Evolutionary conservation across 2,797 vertebrate species (phyloP).

Genomic region (Sebastolobus altivelis): DNA sequence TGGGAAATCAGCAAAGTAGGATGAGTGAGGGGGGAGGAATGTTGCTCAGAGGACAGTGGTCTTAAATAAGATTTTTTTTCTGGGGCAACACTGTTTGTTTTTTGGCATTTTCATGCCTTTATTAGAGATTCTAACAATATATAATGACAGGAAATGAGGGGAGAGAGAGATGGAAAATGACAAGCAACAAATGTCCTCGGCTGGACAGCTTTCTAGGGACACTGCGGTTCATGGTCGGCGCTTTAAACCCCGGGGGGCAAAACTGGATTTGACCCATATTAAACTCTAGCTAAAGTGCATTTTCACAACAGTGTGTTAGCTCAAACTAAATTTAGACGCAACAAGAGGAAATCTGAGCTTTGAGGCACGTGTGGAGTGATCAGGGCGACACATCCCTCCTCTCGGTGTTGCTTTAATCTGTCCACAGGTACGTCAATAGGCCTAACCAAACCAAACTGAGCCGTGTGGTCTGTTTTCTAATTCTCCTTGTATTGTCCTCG

Average conservation of each 20-base stretch:
- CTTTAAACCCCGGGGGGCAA: neutral
- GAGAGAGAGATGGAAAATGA: neutral
- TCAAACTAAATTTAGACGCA: constrained; percentile 6
- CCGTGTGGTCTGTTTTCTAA: neutral
- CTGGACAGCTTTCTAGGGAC: neutral
- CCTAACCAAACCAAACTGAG: neutral
- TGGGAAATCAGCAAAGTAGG: neutral
- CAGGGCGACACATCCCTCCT: neutral
- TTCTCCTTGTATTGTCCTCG: neutral
- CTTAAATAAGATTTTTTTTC: neutral
- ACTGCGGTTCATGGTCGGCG: neutral
- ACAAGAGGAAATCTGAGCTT: neutral
- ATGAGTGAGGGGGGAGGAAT: neutral
- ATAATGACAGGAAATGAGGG: neutral
- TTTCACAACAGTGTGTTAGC: neutral
- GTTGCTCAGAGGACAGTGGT: neutral
- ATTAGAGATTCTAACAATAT: neutral
- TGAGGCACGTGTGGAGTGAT: neutral
- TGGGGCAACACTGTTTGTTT: neutral
- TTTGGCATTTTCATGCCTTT: neutral
- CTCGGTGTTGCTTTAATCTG: neutral
- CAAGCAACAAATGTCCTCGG: neutral
- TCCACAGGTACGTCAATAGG: constrained; percentile 7
- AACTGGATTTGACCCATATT: neutral
- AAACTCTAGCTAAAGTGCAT: neutral